A percentile compares a stretch with the other conserved stretches of the same genome.
Evolutionary conservation across 1,140 invertebrate species (phyloP).

Genomic region (Neodiprion lecontei): DNA sequence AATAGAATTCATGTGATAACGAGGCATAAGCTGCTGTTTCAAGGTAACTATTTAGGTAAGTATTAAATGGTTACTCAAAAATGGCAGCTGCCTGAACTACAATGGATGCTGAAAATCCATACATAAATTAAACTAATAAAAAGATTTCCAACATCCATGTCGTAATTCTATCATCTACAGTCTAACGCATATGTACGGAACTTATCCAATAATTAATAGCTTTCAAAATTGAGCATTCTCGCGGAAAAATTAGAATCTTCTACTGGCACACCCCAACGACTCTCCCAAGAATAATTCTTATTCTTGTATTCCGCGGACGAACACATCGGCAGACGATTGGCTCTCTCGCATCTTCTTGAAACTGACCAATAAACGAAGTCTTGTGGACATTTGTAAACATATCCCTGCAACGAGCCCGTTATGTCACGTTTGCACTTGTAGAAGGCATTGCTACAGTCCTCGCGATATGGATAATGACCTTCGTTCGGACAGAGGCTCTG

Average conservation of each 20-base stretch:
- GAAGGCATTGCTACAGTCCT: slow-evolving; percentile 74
- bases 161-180: neutral
- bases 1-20: slow-evolving; percentile 11
- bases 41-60: neutral
- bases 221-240: slow-evolving; percentile 32
- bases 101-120: neutral
- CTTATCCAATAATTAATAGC: neutral
- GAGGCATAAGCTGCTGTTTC: neutral
- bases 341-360: slow-evolving; percentile 76
- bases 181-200: neutral
- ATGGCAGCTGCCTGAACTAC: neutral
- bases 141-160: neutral
- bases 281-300: slow-evolving; percentile 41
- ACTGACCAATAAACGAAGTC: slow-evolving; percentile 79
- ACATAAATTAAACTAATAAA: neutral
- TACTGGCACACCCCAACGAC: slow-evolving; percentile 48
- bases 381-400: slow-evolving; percentile 78
- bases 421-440: slow-evolving; percentile 72
- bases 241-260: slow-evolving; percentile 52
- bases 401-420: slow-evolving; percentile 67
- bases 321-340: slow-evolving; percentile 67
- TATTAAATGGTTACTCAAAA: neutral
- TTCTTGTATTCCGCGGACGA: slow-evolving; percentile 36
- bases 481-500: slow-evolving; percentile 69
- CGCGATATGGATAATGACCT: slow-evolving; percentile 73